phyloP scores from a whole-genome alignment of 2,888 invertebrate species.

The Lobophora halterata region DNA sequence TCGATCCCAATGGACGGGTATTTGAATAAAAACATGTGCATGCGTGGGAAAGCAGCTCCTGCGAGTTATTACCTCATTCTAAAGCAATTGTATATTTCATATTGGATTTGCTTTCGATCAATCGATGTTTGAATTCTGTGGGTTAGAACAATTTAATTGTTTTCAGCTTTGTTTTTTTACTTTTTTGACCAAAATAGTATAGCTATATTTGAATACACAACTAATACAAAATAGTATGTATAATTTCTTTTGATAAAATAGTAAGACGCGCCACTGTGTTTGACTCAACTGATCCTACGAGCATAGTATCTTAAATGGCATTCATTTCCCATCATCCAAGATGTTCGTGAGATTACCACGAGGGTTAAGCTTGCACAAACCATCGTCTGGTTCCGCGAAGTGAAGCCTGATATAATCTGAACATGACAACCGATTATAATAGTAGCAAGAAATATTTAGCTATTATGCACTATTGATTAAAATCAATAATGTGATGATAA shows the following conservation, averaged over 20 bases:
- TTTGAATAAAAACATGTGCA: slow-evolving; percentile 49
- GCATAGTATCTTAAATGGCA: too few relatives aligned
- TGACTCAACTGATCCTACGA: too few relatives aligned
- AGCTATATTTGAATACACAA: too few relatives aligned
- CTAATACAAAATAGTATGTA: too few relatives aligned
- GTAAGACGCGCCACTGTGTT: too few relatives aligned
- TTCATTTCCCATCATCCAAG: slow-evolving; percentile 10
- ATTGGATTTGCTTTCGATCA: slow-evolving; percentile 1
- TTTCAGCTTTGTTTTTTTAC: too few relatives aligned
- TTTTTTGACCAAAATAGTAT: too few relatives aligned
- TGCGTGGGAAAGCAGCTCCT: slow-evolving; percentile 61
- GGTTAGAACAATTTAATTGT: neutral
- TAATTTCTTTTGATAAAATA: too few relatives aligned
- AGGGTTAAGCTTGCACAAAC: slow-evolving; percentile 28
- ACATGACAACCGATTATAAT: slow-evolving; percentile 7
- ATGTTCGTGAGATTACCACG: slow-evolving; percentile 22
- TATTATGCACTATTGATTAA: slow-evolving; percentile 1
- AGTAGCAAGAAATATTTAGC: neutral
- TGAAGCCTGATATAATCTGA: slow-evolving; percentile 25
- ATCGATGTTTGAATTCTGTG: neutral
- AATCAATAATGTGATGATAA: too few relatives aligned
- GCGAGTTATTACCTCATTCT: slow-evolving; percentile 37
- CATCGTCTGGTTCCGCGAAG: slow-evolving; percentile 24
- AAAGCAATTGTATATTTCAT: neutral
- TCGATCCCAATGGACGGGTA: slow-evolving; percentile 48